Evolutionary conservation across 2,113 vertebrate species (phyloP).

Genomic region (Sinocyclocheilus grahami): DNA sequence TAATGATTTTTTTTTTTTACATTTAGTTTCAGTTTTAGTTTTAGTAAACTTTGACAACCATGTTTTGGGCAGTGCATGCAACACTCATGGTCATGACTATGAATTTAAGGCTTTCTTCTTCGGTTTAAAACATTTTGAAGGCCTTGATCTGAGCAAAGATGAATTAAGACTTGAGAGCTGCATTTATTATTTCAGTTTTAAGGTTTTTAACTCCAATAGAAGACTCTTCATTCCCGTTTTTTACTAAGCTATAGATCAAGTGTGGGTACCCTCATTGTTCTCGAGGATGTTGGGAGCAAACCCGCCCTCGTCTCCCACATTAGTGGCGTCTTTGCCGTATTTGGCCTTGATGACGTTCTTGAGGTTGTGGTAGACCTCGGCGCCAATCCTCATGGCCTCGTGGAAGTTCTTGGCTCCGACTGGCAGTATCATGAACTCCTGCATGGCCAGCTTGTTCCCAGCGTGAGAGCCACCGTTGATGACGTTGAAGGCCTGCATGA

Average conservation of each 20-base stretch:
- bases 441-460: constrained; percentile 92
- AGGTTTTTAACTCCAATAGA: too few relatives aligned
- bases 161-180: too few relatives aligned
- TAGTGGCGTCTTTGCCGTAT: constrained; percentile 91
- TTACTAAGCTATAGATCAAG: background rate
- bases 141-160: too few relatives aligned
- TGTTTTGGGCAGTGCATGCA: too few relatives aligned
- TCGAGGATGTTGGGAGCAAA: constrained; percentile 92
- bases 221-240: background rate
- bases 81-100: too few relatives aligned
- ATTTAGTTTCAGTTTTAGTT: too few relatives aligned
- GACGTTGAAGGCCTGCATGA: constrained; percentile 85
- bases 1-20: too few relatives aligned
- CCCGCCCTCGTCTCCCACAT: constrained; percentile 90
- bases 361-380: constrained; percentile 90
- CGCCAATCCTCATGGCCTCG: constrained; percentile 89
- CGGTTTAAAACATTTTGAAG: too few relatives aligned
- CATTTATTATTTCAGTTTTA: too few relatives aligned
- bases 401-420: constrained; percentile 84
- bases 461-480: constrained; percentile 90
- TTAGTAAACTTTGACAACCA: too few relatives aligned
- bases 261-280: constrained; percentile 83
- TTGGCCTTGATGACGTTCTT: constrained; percentile 90
- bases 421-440: constrained; percentile 93
- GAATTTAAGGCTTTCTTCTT: too few relatives aligned